These are phyloP conservation scores for Gallinago solitaria DNA, from an alignment of 2,797 vertebrate genomes.

Conservation along the genomic window DNA sequence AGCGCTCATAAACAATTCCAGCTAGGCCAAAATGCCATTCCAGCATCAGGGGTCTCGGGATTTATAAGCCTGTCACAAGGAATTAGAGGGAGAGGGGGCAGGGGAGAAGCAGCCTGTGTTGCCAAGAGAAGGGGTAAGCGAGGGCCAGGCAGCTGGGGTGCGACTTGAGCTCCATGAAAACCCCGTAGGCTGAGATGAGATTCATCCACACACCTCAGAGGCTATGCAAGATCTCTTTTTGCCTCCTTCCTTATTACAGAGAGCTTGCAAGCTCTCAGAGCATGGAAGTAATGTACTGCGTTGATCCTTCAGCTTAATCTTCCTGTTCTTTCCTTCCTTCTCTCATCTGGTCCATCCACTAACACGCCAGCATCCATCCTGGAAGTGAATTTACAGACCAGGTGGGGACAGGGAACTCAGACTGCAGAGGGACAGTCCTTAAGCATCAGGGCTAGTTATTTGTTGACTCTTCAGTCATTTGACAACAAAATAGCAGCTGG, in stretches of 20 bases:
- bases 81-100: neutral
- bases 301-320: neutral
- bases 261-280: neutral
- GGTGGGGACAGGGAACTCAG: neutral
- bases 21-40: slow-evolving; percentile 55
- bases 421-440: neutral
- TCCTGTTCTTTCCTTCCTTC: neutral
- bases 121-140: neutral
- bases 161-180: neutral
- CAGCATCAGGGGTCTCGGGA: neutral
- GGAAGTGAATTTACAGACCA: neutral
- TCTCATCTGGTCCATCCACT: neutral
- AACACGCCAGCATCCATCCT: neutral
- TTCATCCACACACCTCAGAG: neutral
- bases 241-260: neutral
- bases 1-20: slow-evolving; percentile 51
- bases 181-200: neutral
- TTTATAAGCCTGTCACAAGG: slow-evolving; percentile 19
- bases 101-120: neutral
- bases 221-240: neutral
- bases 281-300: neutral
- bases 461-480: neutral
- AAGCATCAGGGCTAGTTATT: neutral
- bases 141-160: neutral
- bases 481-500: neutral